Base-by-base conservation (phyloP, 2,113 vertebrate genomes). In the Vulpes lagopus region DNA sequence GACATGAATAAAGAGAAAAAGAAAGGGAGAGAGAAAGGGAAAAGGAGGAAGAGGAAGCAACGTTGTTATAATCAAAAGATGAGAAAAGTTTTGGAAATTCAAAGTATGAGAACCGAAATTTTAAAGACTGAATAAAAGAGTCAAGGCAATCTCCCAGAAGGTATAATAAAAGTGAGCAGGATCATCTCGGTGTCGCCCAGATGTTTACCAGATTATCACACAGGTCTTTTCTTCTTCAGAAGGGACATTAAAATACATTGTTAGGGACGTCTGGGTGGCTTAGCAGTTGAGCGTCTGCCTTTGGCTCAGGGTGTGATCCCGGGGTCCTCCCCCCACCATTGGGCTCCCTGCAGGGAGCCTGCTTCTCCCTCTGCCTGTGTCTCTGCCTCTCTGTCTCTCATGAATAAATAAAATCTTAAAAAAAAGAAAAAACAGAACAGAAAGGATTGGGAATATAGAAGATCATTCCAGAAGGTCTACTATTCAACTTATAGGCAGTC, bases 381-480 rank as follows among this genome's bases (percentile, higher is more conserved):
- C 43, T 43, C 43, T 43, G 43, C 6, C 43, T 43, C 43, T 43
- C 43, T 43, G 43, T 43, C 43, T 43, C 43, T 43, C 43, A 43
- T 43, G 43, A 43, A 43, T 43, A 43, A 43, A 43, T 43, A 43
- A 6, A 43, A 43, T 43, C 43, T 43, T 43, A 7, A 43, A 43
- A 43, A 43, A 43, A 43, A 7, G 43, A 43, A 43, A 91, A 94
- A 87, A 43, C 9, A 95, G 57, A 84, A 91, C 20, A 81, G 27
- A 82, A 94, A 93, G 43, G n/a, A 59, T 38, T 79, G 69, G 43
- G 94, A 91, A 88, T 78, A 82, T 12, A 55, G 55, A 96, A 15
- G 79, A 62, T 81, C 76, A 49, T 83, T 78, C 53, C 59, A 95
- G 65, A 95, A 87, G 22, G 16, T 91, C 27, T 60, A 69, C 51